phyloP scores from a whole-genome alignment of 1,140 invertebrate species.

The Venturia canescens region DNA sequence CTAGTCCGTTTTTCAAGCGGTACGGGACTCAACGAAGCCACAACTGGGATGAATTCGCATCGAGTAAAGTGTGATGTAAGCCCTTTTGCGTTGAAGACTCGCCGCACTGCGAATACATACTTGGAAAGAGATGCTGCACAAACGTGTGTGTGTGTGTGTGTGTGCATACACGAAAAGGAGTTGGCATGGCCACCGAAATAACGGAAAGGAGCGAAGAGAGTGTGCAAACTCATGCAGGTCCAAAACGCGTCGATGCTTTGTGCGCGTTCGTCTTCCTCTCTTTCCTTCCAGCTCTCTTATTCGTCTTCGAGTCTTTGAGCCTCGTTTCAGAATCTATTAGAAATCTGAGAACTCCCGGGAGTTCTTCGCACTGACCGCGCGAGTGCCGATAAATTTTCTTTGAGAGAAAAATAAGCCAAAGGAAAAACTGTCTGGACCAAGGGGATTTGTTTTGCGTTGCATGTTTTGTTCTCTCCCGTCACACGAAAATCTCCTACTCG shows the following conservation, averaged over 20 bases:
- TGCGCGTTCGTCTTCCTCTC: not conserved
- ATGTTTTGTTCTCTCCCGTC: not conserved
- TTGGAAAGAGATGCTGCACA: not conserved
- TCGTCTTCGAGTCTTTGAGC: not conserved
- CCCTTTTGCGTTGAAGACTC: not conserved
- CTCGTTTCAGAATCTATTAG: constrained; percentile 33
- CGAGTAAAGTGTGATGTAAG: not conserved
- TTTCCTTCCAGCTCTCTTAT: too few species aligned
- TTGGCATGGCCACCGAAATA: not conserved
- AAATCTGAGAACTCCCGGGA: constrained; percentile 36
- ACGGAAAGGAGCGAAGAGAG: not conserved
- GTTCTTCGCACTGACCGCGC: constrained; percentile 29
- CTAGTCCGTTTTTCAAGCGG: not conserved
- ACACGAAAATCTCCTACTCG: constrained; percentile 7
- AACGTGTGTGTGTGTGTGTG: not conserved
- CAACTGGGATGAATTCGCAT: not conserved
- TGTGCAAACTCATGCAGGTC: not conserved
- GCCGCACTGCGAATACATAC: not conserved
- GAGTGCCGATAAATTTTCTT: constrained; percentile 9
- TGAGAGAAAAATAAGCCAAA: not conserved
- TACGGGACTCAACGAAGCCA: not conserved
- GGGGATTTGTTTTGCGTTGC: constrained; percentile 4
- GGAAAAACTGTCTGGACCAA: not conserved
- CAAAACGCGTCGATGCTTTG: constrained; percentile 9
- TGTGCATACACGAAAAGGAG: not conserved